Percentiles rank a stretch among this genome's conserved stretches.
These are phyloP conservation scores for Oxyteleia sp. DNA, from an alignment of 2,888 invertebrate genomes.

Conservation along the genomic window DNA sequence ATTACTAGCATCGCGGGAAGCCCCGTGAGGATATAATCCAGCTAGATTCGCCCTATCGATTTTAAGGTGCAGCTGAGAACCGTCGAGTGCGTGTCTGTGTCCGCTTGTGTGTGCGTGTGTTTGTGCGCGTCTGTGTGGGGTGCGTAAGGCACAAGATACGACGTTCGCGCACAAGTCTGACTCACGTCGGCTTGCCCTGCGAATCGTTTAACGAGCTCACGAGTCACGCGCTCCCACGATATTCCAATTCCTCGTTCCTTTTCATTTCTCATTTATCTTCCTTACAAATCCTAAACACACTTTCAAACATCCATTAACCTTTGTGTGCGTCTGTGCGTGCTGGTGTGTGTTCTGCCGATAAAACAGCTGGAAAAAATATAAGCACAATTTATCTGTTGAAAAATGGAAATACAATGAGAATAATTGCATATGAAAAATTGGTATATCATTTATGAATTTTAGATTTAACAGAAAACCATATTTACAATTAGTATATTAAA, in stretches of 20 bases:
- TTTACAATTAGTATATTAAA: too few species aligned
- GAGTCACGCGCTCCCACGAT: slow-evolving; percentile 70
- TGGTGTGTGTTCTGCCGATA: slow-evolving; percentile 18
- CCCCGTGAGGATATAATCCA: too few species aligned
- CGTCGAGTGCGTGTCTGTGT: slow-evolving; percentile 67
- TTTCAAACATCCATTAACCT: slow-evolving; percentile 45
- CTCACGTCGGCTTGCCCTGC: slow-evolving; percentile 75
- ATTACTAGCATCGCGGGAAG: too few species aligned
- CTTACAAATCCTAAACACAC: slow-evolving; percentile 62
- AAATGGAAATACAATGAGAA: too few species aligned
- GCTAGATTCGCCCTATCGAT: too few species aligned
- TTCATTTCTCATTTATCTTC: slow-evolving; percentile 55
- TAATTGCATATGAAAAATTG: too few species aligned
- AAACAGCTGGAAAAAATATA: not conserved
- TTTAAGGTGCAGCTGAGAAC: slow-evolving; percentile 84
- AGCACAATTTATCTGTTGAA: too few species aligned
- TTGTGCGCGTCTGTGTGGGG: slow-evolving; percentile 63
- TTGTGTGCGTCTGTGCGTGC: too few species aligned
- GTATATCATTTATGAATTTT: too few species aligned
- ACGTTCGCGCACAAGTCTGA: slow-evolving; percentile 77
- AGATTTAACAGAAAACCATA: too few species aligned
- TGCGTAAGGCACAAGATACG: slow-evolving; percentile 68
- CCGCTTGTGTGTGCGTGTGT: slow-evolving; percentile 20
- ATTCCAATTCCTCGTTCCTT: slow-evolving; percentile 67
- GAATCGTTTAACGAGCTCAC: slow-evolving; percentile 73